Percentiles rank a stretch among this genome's conserved stretches.
Conservation (phyloP, 2,888 invertebrate species). For the Cephus pulcher region DNA sequence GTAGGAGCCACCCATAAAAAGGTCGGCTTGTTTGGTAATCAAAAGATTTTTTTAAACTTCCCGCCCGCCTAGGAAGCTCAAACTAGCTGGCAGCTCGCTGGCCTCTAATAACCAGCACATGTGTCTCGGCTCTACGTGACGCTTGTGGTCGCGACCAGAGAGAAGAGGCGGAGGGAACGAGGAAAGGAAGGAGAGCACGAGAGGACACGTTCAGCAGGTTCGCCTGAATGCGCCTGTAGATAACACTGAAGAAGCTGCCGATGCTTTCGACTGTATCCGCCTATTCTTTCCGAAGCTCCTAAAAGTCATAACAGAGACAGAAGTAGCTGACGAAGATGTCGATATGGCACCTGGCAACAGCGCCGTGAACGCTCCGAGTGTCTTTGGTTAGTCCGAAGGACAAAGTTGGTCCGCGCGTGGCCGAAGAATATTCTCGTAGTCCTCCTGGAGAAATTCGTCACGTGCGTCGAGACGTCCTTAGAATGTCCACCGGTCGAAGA, state of each 20-base stretch:
- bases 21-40: constrained; percentile 21
- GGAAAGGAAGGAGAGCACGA: not conserved
- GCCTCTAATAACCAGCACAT: constrained; percentile 17
- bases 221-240: not conserved
- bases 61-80: not conserved
- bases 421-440: not conserved
- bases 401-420: not conserved
- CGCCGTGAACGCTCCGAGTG: not conserved
- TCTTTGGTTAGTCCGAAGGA: not conserved
- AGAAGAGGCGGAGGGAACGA: not conserved
- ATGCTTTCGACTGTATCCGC: not conserved
- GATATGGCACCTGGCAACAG: not conserved
- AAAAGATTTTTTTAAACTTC: constrained; percentile 18
- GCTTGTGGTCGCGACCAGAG: not conserved
- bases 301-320: not conserved
- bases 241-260: not conserved
- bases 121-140: constrained; percentile 4
- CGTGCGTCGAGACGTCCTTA: not conserved
- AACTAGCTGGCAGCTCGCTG: not conserved
- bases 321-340: not conserved
- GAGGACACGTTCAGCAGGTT: not conserved
- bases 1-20: not conserved
- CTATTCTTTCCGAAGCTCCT: not conserved
- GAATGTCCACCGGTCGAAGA: not conserved
- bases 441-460: not conserved